A percentile compares a stretch with the other conserved stretches of the same genome.
These are phyloP conservation scores for Nyctereutes procyonoides DNA, from an alignment of 2,113 vertebrate species.

Conservation along the genomic window DNA sequence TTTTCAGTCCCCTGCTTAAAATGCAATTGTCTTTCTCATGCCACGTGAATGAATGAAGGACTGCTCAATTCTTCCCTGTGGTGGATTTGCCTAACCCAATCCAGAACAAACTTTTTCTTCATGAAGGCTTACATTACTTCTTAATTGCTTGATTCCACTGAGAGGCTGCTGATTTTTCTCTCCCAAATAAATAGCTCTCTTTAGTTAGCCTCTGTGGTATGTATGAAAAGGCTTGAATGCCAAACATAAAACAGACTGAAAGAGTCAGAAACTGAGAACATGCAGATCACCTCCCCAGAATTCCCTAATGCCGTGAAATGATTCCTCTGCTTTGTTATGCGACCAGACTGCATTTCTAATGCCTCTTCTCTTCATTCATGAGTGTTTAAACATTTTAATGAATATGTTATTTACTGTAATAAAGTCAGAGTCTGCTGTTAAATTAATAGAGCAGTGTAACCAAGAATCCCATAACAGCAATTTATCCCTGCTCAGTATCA, in stretches of 20 bases:
- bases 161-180: not conserved
- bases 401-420: slow-evolving; percentile 80
- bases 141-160: slow-evolving; percentile 54
- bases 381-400: slow-evolving; percentile 79
- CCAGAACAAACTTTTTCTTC: slow-evolving; percentile 55
- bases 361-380: slow-evolving; percentile 69
- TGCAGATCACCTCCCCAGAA: not conserved
- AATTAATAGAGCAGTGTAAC: slow-evolving; percentile 78
- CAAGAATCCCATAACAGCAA: slow-evolving; percentile 64
- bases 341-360: slow-evolving; percentile 64
- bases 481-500: slow-evolving; percentile 61
- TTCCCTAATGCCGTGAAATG: not conserved
- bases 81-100: slow-evolving; percentile 31
- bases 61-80: not conserved
- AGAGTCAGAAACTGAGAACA: not conserved
- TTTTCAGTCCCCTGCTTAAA: not conserved
- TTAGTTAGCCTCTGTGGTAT: not conserved
- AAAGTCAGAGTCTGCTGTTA: slow-evolving; percentile 77
- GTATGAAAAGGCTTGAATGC: not conserved
- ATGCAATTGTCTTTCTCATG: not conserved
- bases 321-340: slow-evolving; percentile 68
- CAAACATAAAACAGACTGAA: not conserved
- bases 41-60: not conserved
- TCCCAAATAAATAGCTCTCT: slow-evolving; percentile 21
- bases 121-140: not conserved